A percentile compares a stretch with the other conserved stretches of the same genome.
Conservation (phyloP, 2,888 invertebrate genomes). For the Plagodis dolabraria region DNA sequence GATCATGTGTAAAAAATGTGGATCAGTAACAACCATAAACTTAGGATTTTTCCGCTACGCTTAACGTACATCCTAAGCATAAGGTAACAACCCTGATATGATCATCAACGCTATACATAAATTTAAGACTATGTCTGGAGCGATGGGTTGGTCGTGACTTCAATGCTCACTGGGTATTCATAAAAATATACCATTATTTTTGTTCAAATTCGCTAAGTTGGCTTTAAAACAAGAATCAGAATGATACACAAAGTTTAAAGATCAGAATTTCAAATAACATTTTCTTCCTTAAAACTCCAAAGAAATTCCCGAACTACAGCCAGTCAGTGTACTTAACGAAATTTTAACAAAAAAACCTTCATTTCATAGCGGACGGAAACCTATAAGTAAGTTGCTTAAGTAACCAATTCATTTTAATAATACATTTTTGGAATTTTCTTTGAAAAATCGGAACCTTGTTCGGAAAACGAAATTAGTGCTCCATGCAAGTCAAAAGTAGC, state of each 20-base stretch:
- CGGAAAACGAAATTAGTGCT: conserved; percentile 42
- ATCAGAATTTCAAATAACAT: neutral
- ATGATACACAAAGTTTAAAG: neutral
- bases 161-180: too few relatives aligned
- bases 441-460: conserved; percentile 53
- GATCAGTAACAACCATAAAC: too few relatives aligned
- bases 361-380: conserved; percentile 33
- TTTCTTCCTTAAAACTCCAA: neutral
- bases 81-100: too few relatives aligned
- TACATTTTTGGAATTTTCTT: conserved; percentile 58
- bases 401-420: conserved; percentile 66
- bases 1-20: too few relatives aligned
- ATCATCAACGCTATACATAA: too few relatives aligned
- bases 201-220: too few relatives aligned
- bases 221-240: too few relatives aligned
- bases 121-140: too few relatives aligned
- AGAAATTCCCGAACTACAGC: conserved; percentile 11
- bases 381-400: conserved; percentile 54
- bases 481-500: conserved; percentile 24
- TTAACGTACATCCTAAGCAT: too few relatives aligned
- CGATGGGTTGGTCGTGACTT: too few relatives aligned
- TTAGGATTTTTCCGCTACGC: too few relatives aligned
- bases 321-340: conserved; percentile 16
- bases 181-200: too few relatives aligned
- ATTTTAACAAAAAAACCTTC: conserved; percentile 26